Percentiles rank a stretch among this genome's conserved stretches.
These are phyloP conservation scores for Homalodisca vitripennis DNA, from an alignment of 1,140 invertebrate species.

Conservation along the genomic window DNA sequence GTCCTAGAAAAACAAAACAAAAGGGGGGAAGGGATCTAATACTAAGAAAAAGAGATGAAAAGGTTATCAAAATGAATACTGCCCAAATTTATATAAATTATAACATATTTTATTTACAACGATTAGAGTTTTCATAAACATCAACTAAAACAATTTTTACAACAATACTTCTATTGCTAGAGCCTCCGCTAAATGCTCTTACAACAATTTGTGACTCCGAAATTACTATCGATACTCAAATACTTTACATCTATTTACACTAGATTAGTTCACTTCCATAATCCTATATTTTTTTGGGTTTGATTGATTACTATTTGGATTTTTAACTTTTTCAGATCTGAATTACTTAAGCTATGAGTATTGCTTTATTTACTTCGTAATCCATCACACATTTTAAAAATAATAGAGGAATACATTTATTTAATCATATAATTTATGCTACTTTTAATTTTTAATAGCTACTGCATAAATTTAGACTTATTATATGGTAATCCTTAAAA, in stretches of 20 bases:
- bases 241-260: conserved; percentile 9
- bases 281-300: not conserved
- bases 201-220: not conserved
- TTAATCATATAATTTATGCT: not conserved
- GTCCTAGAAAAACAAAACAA: too few relatives aligned
- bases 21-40: too few relatives aligned
- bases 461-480: too few relatives aligned
- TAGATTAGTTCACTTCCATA: not conserved
- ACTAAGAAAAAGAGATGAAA: too few relatives aligned
- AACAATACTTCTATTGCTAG: not conserved
- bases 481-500: too few relatives aligned
- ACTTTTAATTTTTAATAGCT: too few relatives aligned
- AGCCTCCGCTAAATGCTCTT: too few relatives aligned
- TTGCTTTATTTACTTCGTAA: not conserved
- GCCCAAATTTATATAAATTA: conserved; percentile 7
- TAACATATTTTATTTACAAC: conserved; percentile 18
- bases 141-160: conserved; percentile 20
- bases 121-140: not conserved
- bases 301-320: not conserved
- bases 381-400: not conserved
- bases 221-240: not conserved
- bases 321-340: not conserved
- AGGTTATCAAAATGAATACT: too few relatives aligned
- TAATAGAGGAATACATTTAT: not conserved
- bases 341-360: not conserved